Conservation (phyloP, 2,888 invertebrate genomes). For the Netelia fuscicornis region DNA sequence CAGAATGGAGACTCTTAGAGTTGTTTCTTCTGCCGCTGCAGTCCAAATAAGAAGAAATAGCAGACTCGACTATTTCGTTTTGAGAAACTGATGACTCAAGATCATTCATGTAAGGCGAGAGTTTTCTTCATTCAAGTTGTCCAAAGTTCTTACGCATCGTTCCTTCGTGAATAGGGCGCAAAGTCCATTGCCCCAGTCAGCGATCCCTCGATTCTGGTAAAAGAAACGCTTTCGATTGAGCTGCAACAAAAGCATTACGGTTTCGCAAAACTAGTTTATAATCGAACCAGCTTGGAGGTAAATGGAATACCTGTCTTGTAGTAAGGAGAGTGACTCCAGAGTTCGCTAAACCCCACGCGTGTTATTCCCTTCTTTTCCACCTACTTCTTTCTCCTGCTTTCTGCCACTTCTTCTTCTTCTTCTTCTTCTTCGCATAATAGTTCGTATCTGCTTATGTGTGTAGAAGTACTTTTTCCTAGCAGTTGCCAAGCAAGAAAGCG, state of each 20-base stretch:
- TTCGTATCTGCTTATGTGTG: slow-evolving; percentile 21
- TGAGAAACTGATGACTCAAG: not conserved
- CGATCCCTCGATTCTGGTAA: not conserved
- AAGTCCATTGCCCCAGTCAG: slow-evolving; percentile 1
- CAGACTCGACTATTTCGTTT: not conserved
- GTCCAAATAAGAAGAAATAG: slow-evolving; percentile 45
- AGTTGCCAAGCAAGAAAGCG: slow-evolving; percentile 64
- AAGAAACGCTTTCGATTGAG: not conserved
- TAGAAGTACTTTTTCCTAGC: slow-evolving; percentile 35
- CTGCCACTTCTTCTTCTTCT: not conserved
- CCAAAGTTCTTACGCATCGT: not conserved
- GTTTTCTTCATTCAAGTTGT: not conserved
- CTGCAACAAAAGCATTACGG: not conserved
- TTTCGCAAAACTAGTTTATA: not conserved
- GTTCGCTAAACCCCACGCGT: slow-evolving; percentile 66
- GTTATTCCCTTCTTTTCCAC: slow-evolving; percentile 11
- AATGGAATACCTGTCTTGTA: slow-evolving; percentile 25
- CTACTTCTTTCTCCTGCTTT: not conserved
- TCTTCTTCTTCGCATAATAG: slow-evolving; percentile 44
- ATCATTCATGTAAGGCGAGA: not conserved
- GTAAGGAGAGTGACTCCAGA: slow-evolving; percentile 50
- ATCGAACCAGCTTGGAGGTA: not conserved
- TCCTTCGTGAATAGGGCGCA: not conserved
- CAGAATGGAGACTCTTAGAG: slow-evolving; percentile 56
- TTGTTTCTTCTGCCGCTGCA: slow-evolving; percentile 57